A percentile compares a stretch with the other conserved stretches of the same genome.
Evolutionary conservation across 2,888 invertebrate genomes (phyloP).

Genomic region (Standfussiana lucernea): DNA sequence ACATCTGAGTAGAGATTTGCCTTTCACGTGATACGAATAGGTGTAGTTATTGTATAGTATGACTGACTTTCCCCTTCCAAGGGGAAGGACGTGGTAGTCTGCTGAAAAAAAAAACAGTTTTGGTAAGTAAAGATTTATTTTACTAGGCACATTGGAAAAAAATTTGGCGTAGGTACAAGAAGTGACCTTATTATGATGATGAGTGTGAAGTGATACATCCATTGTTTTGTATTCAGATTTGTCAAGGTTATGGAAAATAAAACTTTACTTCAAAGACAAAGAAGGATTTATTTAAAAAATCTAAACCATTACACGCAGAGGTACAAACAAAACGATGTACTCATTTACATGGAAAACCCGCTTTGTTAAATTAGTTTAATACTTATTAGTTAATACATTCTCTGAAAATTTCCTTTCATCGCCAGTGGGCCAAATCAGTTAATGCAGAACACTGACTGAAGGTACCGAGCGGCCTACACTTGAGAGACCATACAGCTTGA

Average conservation of each 20-base stretch:
- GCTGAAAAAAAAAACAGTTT: conserved; percentile 19
- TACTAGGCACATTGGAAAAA: background rate
- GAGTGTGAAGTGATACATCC: background rate
- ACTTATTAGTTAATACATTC: background rate
- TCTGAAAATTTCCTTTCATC: background rate
- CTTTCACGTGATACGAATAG: conserved; percentile 47
- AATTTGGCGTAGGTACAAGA: background rate
- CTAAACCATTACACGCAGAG: conserved; percentile 1
- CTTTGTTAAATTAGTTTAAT: background rate
- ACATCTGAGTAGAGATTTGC: conserved; percentile 45
- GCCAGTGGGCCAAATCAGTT: background rate
- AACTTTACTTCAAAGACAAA: background rate
- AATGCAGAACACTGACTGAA: background rate
- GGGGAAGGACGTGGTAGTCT: conserved; percentile 37
- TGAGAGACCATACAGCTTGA: background rate
- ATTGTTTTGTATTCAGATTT: background rate
- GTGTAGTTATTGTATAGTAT: conserved; percentile 49
- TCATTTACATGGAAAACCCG: background rate
- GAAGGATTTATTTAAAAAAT: conserved; percentile 9
- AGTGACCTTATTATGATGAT: background rate
- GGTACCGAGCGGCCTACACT: background rate
- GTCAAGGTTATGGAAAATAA: background rate
- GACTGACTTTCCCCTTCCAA: conserved; percentile 46
- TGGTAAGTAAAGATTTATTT: background rate
- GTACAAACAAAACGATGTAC: background rate